Evolutionary conservation across 1,140 invertebrate genomes (phyloP).

Genomic region (Drosophila ironensis): DNA sequence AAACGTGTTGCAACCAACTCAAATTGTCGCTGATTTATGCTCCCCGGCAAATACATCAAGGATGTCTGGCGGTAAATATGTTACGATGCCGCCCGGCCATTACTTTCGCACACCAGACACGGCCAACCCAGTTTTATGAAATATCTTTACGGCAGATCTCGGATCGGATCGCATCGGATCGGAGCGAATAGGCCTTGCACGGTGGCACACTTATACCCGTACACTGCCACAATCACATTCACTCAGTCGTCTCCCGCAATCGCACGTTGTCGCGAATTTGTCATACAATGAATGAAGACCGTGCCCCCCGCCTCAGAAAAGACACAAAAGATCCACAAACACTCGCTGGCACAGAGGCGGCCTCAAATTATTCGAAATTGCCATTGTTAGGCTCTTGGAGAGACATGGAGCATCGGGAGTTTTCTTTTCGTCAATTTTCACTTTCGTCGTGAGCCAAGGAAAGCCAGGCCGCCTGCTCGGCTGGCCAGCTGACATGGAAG

Average conservation of each 20-base stretch:
- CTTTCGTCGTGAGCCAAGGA: conserved; percentile 53
- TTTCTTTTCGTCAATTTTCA: conserved; percentile 69
- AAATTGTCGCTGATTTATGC: conserved; percentile 24
- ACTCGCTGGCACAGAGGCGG: conserved; percentile 27
- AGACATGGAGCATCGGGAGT: conserved; percentile 33
- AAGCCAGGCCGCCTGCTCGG: conserved; percentile 52
- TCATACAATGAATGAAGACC: conserved; percentile 29
- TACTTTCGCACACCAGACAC: conserved; percentile 29
- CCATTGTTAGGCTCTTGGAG: conserved; percentile 53
- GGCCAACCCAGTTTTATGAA: conserved; percentile 31
- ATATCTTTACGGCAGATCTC: conserved; percentile 44
- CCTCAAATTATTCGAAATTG: conserved; percentile 74
- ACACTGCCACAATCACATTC: conserved; percentile 15
- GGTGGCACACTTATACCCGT: conserved; percentile 49
- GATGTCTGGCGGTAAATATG: conserved; percentile 26
- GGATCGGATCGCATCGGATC: conserved; percentile 21
- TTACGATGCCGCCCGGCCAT: conserved; percentile 25
- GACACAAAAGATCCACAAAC: conserved; percentile 45
- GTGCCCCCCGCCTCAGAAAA: conserved; percentile 1
- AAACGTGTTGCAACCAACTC: too few species aligned
- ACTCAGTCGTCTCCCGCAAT: conserved; percentile 1
- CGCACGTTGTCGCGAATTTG: conserved; percentile 51
- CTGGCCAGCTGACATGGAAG: conserved; percentile 61
- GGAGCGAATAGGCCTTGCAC: conserved; percentile 36
- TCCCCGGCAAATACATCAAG: conserved; percentile 2